Evolutionary conservation across 2,113 vertebrate species (phyloP).

Genomic region (Catharus bicknelli): DNA sequence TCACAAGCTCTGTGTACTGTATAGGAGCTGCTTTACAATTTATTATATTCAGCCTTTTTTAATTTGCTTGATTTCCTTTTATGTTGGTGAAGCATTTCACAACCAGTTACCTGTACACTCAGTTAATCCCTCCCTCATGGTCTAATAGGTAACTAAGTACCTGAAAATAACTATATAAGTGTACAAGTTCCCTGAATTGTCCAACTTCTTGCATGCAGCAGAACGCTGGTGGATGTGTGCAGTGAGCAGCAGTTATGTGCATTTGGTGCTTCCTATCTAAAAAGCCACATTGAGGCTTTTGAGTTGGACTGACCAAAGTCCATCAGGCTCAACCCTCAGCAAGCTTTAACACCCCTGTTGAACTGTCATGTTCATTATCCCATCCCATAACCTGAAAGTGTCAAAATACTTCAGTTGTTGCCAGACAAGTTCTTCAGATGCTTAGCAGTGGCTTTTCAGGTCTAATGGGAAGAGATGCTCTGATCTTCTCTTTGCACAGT

Average conservation of each 20-base stretch:
- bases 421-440: neutral
- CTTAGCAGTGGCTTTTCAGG: neutral
- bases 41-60: neutral
- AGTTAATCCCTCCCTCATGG: neutral
- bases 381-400: neutral
- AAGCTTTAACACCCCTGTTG: neutral
- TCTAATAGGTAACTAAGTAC: neutral
- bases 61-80: neutral
- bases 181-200: neutral
- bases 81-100: accelerated
- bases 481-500: neutral
- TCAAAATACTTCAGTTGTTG: neutral
- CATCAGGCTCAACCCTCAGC: neutral
- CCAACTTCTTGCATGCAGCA: neutral
- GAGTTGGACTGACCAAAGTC: neutral
- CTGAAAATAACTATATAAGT: neutral
- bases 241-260: neutral
- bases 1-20: neutral
- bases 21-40: neutral
- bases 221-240: neutral
- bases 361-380: neutral
- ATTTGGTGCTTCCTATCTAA: neutral
- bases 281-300: neutral
- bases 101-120: neutral
- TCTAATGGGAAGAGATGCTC: neutral